Percentiles rank a stretch among this genome's conserved stretches.
These are phyloP conservation scores for Lutjanus argentimaculatus DNA, from an alignment of 2,797 vertebrate genomes.

Conservation along the genomic window DNA sequence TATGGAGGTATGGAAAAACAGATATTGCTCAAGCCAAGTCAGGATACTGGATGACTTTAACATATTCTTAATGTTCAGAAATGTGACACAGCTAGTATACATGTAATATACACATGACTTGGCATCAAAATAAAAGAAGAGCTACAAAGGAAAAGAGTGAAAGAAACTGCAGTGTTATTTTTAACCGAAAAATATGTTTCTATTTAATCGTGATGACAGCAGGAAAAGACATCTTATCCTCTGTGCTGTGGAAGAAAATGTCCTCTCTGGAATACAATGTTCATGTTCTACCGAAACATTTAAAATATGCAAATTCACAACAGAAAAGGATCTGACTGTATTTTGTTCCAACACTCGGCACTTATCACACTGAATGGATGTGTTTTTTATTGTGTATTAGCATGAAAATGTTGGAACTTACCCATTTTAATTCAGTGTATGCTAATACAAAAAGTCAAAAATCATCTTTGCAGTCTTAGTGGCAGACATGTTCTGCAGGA, in stretches of 20 bases:
- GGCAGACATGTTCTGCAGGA: neutral
- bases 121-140: conserved; percentile 16
- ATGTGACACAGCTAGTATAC: neutral
- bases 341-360: conserved; percentile 27
- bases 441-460: neutral
- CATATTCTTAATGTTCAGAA: conserved; percentile 2
- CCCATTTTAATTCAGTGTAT: neutral
- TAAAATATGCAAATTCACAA: conserved; percentile 51
- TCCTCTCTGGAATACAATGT: conserved; percentile 42
- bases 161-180: conserved; percentile 21
- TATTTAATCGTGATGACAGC: conserved; percentile 30
- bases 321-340: conserved; percentile 31
- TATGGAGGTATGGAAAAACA: no score
- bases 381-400: neutral
- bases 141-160: neutral
- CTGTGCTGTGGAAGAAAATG: conserved; percentile 27
- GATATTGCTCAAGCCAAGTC: no score
- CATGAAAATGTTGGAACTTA: neutral
- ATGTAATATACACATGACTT: conserved; percentile 3
- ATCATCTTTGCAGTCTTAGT: neutral
- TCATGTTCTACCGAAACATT: conserved; percentile 42
- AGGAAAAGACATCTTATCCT: conserved; percentile 37
- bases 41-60: no score
- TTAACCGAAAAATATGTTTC: conserved; percentile 42
- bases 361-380: neutral